Evolutionary conservation across 2,888 invertebrate species (phyloP).

Genomic region (Hyposoter didymator): DNA sequence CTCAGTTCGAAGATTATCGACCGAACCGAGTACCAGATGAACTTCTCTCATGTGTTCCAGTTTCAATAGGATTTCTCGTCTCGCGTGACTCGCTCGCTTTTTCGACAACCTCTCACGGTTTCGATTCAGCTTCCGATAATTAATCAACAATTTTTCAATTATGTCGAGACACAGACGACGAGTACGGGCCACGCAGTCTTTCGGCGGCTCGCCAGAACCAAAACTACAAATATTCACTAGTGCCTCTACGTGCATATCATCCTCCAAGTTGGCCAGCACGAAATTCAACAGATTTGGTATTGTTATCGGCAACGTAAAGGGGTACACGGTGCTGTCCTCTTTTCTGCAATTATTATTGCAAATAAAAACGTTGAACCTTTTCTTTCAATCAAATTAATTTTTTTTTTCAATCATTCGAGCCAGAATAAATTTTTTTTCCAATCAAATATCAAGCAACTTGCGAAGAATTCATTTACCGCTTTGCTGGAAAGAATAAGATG

Average conservation of each 20-base stretch:
- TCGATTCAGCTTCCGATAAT: conserved; percentile 76
- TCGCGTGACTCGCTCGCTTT: conserved; percentile 67
- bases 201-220: conserved; percentile 77
- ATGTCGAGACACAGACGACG: conserved; percentile 80
- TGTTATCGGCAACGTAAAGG: conserved; percentile 87
- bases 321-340: conserved; percentile 90
- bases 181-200: conserved; percentile 78
- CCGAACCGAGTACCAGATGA: conserved; percentile 78
- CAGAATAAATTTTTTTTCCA: no score
- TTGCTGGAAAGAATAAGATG: conserved; percentile 91
- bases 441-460: no score
- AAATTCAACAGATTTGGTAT: conserved; percentile 89
- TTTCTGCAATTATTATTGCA: conserved; percentile 84
- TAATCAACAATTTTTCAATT: conserved; percentile 77
- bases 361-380: conserved; percentile 36
- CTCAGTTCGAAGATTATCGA: conserved; percentile 75
- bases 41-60: conserved; percentile 79
- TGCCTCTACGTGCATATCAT: conserved; percentile 80
- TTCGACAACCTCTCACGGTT: conserved; percentile 63
- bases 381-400: no score
- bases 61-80: conserved; percentile 77
- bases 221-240: conserved; percentile 80
- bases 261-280: conserved; percentile 89
- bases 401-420: no score
- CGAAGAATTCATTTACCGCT: conserved; percentile 84